These are phyloP conservation scores for Sylvilagus floridanus DNA, from an alignment of 2,797 vertebrate species.

Conservation along the genomic window DNA sequence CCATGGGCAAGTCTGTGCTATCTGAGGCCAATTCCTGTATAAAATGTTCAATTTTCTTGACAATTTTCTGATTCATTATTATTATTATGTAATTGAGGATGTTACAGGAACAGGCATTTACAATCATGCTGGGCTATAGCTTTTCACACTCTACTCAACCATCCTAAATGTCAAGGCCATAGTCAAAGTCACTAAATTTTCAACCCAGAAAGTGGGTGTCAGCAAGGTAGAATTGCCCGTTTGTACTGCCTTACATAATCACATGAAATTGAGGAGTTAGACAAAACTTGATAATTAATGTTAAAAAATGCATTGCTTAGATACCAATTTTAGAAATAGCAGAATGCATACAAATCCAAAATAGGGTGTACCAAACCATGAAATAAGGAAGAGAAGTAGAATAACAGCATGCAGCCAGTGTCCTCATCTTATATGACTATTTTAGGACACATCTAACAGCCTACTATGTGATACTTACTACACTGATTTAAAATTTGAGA, in stretches of 20 bases:
- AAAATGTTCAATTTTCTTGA: neutral
- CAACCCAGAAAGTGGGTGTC: slow-evolving; percentile 38
- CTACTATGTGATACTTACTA: neutral
- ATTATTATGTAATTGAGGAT: slow-evolving; percentile 44
- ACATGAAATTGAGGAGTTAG: slow-evolving; percentile 71
- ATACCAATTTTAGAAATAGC: slow-evolving; percentile 74
- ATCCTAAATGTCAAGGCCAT: slow-evolving; percentile 34
- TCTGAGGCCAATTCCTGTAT: neutral
- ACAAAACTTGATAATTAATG: slow-evolving; percentile 77
- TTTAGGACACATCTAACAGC: slow-evolving; percentile 20
- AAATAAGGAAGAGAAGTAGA: slow-evolving; percentile 52
- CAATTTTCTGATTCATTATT: slow-evolving; percentile 20
- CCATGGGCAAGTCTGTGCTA: neutral
- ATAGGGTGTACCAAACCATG: slow-evolving; percentile 44
- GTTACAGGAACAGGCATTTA: neutral
- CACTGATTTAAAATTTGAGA: slow-evolving; percentile 8
- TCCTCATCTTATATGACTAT: slow-evolving; percentile 49
- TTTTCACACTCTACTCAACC: slow-evolving; percentile 27
- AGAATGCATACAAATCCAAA: slow-evolving; percentile 74
- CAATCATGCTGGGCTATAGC: neutral
- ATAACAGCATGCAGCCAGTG: slow-evolving; percentile 10
- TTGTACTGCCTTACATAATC: slow-evolving; percentile 51
- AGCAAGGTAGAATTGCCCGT: slow-evolving; percentile 34
- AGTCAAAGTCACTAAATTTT: slow-evolving; percentile 56
- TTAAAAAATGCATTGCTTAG: slow-evolving; percentile 77